Conservation (phyloP, 2,888 invertebrate genomes). For the Chrysolina haemoptera region DNA sequence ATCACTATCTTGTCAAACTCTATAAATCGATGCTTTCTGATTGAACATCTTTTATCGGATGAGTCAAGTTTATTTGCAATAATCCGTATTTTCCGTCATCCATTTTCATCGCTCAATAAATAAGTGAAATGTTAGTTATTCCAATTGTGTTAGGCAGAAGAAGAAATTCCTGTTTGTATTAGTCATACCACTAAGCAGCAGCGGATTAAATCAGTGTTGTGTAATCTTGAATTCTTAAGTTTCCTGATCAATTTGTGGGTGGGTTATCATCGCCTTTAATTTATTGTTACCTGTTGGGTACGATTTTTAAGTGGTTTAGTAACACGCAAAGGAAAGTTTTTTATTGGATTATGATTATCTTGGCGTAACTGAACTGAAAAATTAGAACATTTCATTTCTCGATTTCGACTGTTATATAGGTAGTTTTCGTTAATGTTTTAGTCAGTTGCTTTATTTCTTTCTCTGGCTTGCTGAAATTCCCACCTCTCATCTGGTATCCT, state of each 20-base stretch:
- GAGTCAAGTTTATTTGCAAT: not conserved
- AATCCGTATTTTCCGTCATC: conserved; percentile 26
- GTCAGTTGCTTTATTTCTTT: too few species aligned
- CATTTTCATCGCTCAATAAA: conserved; percentile 5
- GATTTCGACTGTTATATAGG: too few species aligned
- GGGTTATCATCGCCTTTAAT: conserved; percentile 24
- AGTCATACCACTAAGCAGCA: conserved; percentile 35
- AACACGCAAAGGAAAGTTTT: conserved; percentile 29
- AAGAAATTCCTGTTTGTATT: conserved; percentile 39
- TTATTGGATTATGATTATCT: conserved; percentile 23
- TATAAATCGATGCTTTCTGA: not conserved
- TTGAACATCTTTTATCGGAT: not conserved
- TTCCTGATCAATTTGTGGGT: conserved; percentile 37
- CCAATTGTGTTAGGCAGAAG: conserved; percentile 14
- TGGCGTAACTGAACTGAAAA: not conserved
- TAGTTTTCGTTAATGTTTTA: too few species aligned
- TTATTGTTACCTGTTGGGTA: conserved; percentile 17
- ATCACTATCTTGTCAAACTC: not conserved
- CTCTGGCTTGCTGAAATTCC: too few species aligned
- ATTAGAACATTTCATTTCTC: too few species aligned
- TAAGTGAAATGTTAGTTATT: conserved; percentile 18
- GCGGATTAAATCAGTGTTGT: conserved; percentile 38
- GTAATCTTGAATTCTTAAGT: conserved; percentile 29
- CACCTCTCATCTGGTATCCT: too few species aligned
- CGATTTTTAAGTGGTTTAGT: conserved; percentile 12